These are phyloP conservation scores for Meriones psammophilus DNA, from an alignment of 2,797 vertebrate species.

Conservation along the genomic window DNA sequence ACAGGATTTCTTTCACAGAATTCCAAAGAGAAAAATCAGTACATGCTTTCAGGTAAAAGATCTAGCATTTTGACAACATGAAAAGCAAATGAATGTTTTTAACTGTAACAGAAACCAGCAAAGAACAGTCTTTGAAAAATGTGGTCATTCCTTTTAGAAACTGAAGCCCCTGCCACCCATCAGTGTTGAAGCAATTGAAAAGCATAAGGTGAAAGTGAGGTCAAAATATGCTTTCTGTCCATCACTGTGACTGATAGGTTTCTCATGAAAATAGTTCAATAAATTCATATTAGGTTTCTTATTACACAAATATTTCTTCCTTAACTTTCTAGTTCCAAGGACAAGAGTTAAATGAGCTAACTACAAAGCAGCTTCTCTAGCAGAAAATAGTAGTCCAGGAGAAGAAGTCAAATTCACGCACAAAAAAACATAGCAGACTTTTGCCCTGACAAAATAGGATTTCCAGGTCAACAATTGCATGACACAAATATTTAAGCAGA, in stretches of 20 bases:
- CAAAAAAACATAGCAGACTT: not conserved
- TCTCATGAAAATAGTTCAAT: constrained; percentile 52
- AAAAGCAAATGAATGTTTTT: not conserved
- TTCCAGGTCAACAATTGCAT: not conserved
- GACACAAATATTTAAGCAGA: not conserved
- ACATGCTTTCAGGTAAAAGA: constrained; percentile 43
- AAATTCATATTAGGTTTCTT: not conserved
- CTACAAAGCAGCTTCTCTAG: not conserved
- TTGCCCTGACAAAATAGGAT: not conserved
- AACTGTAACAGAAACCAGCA: not conserved
- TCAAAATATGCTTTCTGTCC: constrained; percentile 42
- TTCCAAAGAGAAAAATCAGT: not conserved
- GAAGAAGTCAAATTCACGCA: not conserved
- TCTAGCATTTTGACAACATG: constrained; percentile 6
- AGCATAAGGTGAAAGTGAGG: constrained; percentile 10
- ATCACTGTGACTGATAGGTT: constrained; percentile 27
- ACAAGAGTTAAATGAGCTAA: constrained; percentile 29
- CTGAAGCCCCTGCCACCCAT: not conserved
- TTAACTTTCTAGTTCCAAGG: constrained; percentile 7
- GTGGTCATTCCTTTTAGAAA: not conserved
- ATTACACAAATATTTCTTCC: not conserved
- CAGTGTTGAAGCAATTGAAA: constrained; percentile 32
- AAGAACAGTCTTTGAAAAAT: not conserved
- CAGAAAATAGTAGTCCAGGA: not conserved
- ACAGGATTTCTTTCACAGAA: not conserved